Evolutionary conservation across 2,797 vertebrate species (phyloP), one percentile per base, ranked within the genome.

Genomic region (Cichlasoma orientale): DNA sequence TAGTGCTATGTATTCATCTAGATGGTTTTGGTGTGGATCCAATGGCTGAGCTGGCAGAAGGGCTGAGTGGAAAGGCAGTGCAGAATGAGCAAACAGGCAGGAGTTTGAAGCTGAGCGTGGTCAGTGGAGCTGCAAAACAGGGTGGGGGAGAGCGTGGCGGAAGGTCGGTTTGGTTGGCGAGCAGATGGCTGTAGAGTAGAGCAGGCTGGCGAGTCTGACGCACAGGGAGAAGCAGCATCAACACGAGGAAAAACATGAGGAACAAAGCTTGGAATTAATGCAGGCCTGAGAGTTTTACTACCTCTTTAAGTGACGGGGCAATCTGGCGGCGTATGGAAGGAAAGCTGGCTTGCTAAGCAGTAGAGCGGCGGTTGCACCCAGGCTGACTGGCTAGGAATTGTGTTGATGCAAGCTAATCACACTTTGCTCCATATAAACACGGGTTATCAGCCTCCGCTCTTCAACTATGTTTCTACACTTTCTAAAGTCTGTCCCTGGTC

Each of bases 381-480:
- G 44, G 44, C 63, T 52, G 41, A 8, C 41, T 50, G 14, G 13
- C 68, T 72, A 55, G 55, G 72, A 79, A 77, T 75, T 78, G 50
- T 53, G 27, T 36, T 31, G 29, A 72, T 16, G 61, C 71, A 16
- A 53, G 31, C 73, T 66, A 63, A 78, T 73, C 53, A 44, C 58
- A 77, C 84, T 78, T 74, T 72, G 19, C 69, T 77, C 56, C 56
- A 69, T 68, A 68, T 31, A 68, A 68, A 50, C 25, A 68, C 25
- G 13, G 25, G 44, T 50, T 68, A 68, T 50, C 44, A 68, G 41
- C 44, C n/a, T 13, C 68, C 59, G 21, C 27, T 63, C 47, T 50
- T 50, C 41, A 50, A 66, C 61, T 19, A 36, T 77, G 58, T 79
- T 75, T 53, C 23, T 7, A 29, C 14, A 70, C 66, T 76, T 74